Evolutionary conservation across 2,113 vertebrate genomes (phyloP), one percentile per base, ranked within the genome.

Genomic region (Otolemur garnettii): DNA sequence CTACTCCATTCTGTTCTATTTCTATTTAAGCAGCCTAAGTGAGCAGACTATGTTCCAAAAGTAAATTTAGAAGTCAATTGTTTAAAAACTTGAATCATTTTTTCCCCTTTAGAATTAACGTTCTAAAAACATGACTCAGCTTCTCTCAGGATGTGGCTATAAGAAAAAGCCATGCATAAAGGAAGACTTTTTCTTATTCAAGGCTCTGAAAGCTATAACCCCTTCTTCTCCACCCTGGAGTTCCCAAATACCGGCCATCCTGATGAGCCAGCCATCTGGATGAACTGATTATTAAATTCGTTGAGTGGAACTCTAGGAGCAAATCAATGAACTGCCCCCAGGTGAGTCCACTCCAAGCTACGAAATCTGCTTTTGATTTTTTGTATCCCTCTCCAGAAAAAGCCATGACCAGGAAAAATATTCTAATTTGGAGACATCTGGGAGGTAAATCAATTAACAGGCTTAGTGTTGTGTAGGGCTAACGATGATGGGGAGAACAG

Each of bases 81-180:
- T 90, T 81, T 94, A 90, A 94, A 92, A 92, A 71, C 13, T 18
- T 94, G 68, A 24, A 38, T 71, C 57, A 28, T 80, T 81, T 88
- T 66, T 22, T 10, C 68, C 45, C 45, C 14, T 18, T 33, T 28
- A 86, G 59, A 90, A 35, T 68, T 90, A 87, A 85, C 75, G 53
- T 89, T 55, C 62, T 64, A 77, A 81, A 66, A 80, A 69, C 18
- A 71, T 71, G n/a, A 19, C 60, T 95, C 28, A 91, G 68, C 5
- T 10, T 28, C 55, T 82, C 53, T 17, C 35, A 5, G 17, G 35
- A 13, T 38, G 26, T 74, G 53, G 12, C 79, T 50, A 35, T 38
- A 80, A 90, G 78, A 60, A 15, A 88, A 59, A 91, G 21, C 33
- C 38, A 33, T 10, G 42, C 81, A 42, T 42, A 38, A 79, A n/a